Evolutionary conservation across 1,140 invertebrate genomes (phyloP), one percentile per base, ranked within the genome.

Genomic region (Luehdorfia chinensis): DNA sequence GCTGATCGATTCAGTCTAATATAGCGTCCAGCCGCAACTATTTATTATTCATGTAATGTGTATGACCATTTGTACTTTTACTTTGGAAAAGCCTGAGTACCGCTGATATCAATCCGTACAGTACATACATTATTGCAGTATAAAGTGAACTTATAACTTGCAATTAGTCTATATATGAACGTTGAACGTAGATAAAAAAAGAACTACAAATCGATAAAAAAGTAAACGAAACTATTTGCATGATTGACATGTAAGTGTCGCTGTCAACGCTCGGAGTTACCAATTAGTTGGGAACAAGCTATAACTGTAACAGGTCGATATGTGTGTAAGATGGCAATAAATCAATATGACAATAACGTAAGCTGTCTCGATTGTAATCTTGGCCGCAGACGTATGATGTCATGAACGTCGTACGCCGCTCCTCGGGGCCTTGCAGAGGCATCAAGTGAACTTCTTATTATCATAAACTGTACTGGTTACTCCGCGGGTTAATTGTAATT

Each of bases 311-410:
- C 65, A 64, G 47, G 9, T 33, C 36, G 45, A 49, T 36, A 32
- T 49, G 37, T 55, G 48, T 43, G 48, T 28, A 44, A 39, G 21
- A 52, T 36, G 30, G 47, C 52, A 53, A 64, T 81, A 73, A 78
- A 81, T 78, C 77, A 81, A 81, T 76, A 74, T 51, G 64, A 78
- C 62, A 59, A 71, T 78, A 67, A 72, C 70, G 71, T 76, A 74
- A 77, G 72, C 68, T 69, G 71, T 69, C 55, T 62, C 55, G 75
- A 81, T 77, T 71, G 69, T 73, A 45, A 81, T 78, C 72, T 66
- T 43, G 47, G 50, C 44, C 59, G 66, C 57, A 55, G 53, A 64
- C 60, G 55, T 56, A 66, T 78, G 75, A 81, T 73, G 75, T 75
- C 77, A 81, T 59, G 50, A 39, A 49, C 55, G 9, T 12, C 18